Evolutionary conservation across 2,113 vertebrate species (phyloP).

Genomic region (Colistium nudipinnis): DNA sequence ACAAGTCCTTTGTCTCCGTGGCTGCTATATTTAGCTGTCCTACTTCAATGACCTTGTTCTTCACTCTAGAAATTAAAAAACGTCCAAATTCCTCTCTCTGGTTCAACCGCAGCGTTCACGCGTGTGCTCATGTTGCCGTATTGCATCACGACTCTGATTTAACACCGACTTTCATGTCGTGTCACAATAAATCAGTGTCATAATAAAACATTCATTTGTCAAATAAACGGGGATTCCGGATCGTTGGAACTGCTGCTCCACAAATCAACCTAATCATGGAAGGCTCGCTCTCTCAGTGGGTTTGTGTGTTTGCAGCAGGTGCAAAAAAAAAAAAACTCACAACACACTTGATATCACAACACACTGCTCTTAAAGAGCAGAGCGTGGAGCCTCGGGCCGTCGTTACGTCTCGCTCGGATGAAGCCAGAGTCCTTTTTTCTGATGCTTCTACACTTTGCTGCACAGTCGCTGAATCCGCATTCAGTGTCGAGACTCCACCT

Average conservation of each 20-base stretch:
- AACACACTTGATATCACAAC: constrained; percentile 14
- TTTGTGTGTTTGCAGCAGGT: neutral
- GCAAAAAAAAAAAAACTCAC: neutral
- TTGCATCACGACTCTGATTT: no score
- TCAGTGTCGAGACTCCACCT: no score
- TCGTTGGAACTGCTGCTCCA: neutral
- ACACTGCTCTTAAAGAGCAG: constrained; percentile 26
- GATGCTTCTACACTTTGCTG: neutral
- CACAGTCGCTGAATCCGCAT: neutral
- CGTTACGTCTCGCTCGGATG: constrained; percentile 40
- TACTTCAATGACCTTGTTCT: constrained; percentile 41
- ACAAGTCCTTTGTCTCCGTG: neutral
- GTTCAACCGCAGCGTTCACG: neutral
- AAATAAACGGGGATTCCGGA: neutral
- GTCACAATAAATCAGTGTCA: neutral
- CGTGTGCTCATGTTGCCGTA: no score
- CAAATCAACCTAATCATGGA: neutral
- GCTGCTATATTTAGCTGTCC: constrained; percentile 39
- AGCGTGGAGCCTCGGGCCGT: constrained; percentile 21
- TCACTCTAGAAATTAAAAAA: constrained; percentile 16
- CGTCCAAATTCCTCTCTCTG: neutral
- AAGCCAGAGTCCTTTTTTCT: neutral
- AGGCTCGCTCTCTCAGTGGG: no score
- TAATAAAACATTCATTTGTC: neutral
- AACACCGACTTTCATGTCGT: no score